These are phyloP conservation scores for Eurytoma adleriae DNA, from an alignment of 2,888 invertebrate species.

Conservation along the genomic window DNA sequence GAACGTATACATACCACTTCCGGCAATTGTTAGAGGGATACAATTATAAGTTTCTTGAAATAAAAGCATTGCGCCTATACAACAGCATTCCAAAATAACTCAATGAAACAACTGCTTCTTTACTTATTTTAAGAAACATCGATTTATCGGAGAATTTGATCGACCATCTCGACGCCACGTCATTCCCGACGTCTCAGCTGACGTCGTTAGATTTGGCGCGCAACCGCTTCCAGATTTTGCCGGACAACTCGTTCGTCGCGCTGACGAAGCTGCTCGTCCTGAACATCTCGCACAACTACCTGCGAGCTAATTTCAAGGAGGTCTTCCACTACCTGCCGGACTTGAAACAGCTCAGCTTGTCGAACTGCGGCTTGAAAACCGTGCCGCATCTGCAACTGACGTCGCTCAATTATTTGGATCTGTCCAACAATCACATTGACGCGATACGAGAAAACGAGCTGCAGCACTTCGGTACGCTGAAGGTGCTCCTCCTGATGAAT, in stretches of 20 bases:
- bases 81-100: no score
- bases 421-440: slow-evolving; percentile 87
- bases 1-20: no score
- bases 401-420: slow-evolving; percentile 87
- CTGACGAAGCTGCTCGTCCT: slow-evolving; percentile 86
- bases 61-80: no score
- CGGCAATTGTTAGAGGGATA: no score
- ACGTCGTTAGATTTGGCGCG: slow-evolving; percentile 86
- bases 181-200: slow-evolving; percentile 89
- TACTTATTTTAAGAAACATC: slow-evolving; percentile 47
- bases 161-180: slow-evolving; percentile 91
- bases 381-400: slow-evolving; percentile 88
- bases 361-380: slow-evolving; percentile 85
- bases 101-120: background rate
- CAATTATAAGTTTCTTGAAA: no score
- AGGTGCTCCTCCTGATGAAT: slow-evolving; percentile 85
- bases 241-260: slow-evolving; percentile 92
- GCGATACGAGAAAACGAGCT: slow-evolving; percentile 84
- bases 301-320: slow-evolving; percentile 88
- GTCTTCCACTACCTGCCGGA: slow-evolving; percentile 91
- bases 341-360: slow-evolving; percentile 86
- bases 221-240: slow-evolving; percentile 89
- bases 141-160: slow-evolving; percentile 88
- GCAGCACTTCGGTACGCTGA: slow-evolving; percentile 83
- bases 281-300: slow-evolving; percentile 87